These are phyloP conservation scores for Polypterus bichir DNA, from an alignment of 2,113 vertebrate genomes.

Conservation along the genomic window DNA sequence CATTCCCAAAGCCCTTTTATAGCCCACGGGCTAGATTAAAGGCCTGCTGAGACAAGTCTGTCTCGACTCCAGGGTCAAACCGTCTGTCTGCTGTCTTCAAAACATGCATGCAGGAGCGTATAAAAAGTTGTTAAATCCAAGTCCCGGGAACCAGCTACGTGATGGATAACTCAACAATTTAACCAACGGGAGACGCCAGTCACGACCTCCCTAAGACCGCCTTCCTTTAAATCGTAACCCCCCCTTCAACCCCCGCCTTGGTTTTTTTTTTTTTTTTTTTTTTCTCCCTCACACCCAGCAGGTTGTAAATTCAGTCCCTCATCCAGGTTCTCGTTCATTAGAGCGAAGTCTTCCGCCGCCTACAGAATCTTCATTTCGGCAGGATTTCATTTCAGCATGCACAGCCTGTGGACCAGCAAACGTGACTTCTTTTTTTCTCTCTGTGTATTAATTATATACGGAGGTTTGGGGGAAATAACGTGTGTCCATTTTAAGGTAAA, in stretches of 20 bases:
- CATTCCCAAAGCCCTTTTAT: too few relatives aligned
- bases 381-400: conserved; percentile 16
- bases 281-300: conserved; percentile 33
- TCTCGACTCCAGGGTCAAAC: background rate
- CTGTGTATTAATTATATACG: conserved; percentile 16
- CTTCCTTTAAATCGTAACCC: conserved; percentile 15
- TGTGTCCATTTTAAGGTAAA: conserved; percentile 28
- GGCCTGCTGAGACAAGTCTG: background rate
- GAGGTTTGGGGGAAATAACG: conserved; percentile 19
- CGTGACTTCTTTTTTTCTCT: conserved; percentile 17
- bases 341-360: background rate
- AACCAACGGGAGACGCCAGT: conserved; percentile 9
- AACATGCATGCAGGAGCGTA: too few relatives aligned
- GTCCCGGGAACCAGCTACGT: too few relatives aligned
- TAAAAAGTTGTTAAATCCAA: too few relatives aligned
- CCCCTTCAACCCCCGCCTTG: background rate
- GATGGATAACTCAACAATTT: too few relatives aligned
- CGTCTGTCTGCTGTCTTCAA: background rate
- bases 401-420: conserved; percentile 24
- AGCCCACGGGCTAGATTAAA: background rate
- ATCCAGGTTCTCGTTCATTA: conserved; percentile 20
- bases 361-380: too few relatives aligned
- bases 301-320: conserved; percentile 47
- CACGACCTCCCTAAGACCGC: conserved; percentile 13
- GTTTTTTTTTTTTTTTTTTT: conserved; percentile 8